A percentile compares a stretch with the other conserved stretches of the same genome.
These are phyloP conservation scores for Lytechinus variegatus DNA, from an alignment of 35 echinoderm and acorn worm species.

Conservation along the genomic window DNA sequence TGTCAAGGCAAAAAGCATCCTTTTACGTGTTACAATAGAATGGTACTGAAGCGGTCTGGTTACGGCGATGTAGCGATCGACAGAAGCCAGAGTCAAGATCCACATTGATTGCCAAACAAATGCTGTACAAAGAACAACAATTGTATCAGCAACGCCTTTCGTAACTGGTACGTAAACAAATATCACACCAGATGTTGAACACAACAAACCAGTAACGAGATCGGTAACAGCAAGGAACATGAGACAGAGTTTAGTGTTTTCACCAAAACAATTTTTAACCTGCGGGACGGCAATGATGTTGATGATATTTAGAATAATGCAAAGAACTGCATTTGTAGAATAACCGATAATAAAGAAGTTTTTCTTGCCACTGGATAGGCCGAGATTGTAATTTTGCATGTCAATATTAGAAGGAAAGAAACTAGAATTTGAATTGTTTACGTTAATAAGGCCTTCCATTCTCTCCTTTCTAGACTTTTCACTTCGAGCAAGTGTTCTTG, in stretches of 20 bases:
- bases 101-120: constrained; percentile 45
- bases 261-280: neutral
- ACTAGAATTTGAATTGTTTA: neutral
- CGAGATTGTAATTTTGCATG: neutral
- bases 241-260: constrained; percentile 12
- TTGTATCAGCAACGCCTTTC: neutral
- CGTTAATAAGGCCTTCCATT: neutral
- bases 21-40: constrained; percentile 11
- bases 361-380: neutral
- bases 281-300: constrained; percentile 8
- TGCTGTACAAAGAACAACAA: neutral
- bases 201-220: neutral
- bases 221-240: neutral
- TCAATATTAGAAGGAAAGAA: neutral
- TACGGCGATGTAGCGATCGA: constrained; percentile 62
- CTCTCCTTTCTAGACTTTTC: too few species aligned
- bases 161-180: neutral
- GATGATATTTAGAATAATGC: neutral
- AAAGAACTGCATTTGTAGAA: neutral
- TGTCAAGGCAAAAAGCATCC: neutral
- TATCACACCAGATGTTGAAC: neutral
- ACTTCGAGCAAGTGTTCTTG: neutral
- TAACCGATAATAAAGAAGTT: neutral
- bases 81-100: constrained; percentile 9
- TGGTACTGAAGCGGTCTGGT: constrained; percentile 61